Conservation (phyloP, 2,797 vertebrate genomes). For the Labroides dimidiatus region DNA sequence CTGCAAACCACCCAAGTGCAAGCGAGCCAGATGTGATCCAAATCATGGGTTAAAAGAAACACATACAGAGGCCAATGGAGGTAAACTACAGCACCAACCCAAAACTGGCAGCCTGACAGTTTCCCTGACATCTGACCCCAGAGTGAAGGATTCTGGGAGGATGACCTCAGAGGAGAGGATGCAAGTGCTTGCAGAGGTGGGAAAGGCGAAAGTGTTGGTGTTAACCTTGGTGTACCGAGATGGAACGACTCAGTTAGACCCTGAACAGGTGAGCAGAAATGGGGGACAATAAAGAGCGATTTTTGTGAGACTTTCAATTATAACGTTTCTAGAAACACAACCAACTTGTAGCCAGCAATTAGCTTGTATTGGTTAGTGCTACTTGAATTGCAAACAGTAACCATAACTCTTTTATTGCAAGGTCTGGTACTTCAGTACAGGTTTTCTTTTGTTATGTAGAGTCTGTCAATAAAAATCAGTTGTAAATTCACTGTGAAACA, state of each 20-base stretch:
- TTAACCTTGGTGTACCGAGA: slow-evolving; percentile 88
- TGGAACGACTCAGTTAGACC: slow-evolving; percentile 88
- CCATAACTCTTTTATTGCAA: too few relatives aligned
- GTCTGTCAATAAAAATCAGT: too few relatives aligned
- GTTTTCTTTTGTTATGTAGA: too few relatives aligned
- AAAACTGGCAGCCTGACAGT: slow-evolving; percentile 36
- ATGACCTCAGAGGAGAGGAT: slow-evolving; percentile 79
- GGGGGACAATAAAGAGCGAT: too few relatives aligned
- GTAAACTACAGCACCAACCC: slow-evolving; percentile 12
- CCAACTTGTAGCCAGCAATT: background rate
- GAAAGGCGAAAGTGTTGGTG: slow-evolving; percentile 77
- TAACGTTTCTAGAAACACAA: too few relatives aligned
- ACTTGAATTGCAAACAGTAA: too few relatives aligned
- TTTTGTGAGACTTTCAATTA: too few relatives aligned
- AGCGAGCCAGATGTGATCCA: slow-evolving; percentile 2
- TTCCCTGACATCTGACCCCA: slow-evolving; percentile 70
- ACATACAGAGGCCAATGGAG: background rate
- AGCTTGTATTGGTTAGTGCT: too few relatives aligned
- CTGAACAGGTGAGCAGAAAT: slow-evolving; percentile 81
- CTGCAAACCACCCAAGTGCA: slow-evolving; percentile 27
- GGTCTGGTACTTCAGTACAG: too few relatives aligned
- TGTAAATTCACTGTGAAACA: too few relatives aligned
- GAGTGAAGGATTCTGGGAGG: slow-evolving; percentile 78
- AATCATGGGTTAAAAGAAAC: slow-evolving; percentile 12
- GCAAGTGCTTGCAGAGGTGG: slow-evolving; percentile 72